Conservation (phyloP, 1,140 invertebrate genomes). For the Acyrthosiphon pisum region DNA sequence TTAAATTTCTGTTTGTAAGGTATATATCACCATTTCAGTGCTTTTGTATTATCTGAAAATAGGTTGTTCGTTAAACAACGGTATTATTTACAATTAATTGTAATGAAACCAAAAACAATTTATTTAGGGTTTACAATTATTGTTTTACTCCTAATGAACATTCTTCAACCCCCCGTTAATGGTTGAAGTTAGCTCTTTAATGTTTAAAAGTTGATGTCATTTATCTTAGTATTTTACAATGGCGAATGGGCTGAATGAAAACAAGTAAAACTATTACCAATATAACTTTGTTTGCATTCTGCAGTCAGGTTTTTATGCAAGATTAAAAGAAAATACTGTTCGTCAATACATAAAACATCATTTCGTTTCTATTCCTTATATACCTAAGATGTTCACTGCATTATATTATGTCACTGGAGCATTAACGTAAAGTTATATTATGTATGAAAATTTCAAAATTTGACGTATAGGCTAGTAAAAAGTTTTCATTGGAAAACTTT, state of each 20-base stretch:
- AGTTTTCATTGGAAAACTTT: constrained; percentile 38
- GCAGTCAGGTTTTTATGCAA: background rate
- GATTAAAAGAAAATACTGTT: background rate
- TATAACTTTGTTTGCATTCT: constrained; percentile 42
- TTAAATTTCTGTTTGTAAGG: background rate
- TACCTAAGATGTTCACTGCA: background rate
- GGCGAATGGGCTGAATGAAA: constrained; percentile 35
- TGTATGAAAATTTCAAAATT: background rate
- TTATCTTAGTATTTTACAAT: constrained; percentile 51
- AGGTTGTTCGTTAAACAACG: constrained; percentile 28
- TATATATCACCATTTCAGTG: background rate
- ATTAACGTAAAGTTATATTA: constrained; percentile 27
- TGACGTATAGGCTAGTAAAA: background rate
- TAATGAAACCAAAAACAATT: constrained; percentile 56
- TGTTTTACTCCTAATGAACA: constrained; percentile 57
- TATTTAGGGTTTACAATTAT: constrained; percentile 56
- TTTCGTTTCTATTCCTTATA: background rate
- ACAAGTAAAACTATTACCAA: constrained; percentile 43
- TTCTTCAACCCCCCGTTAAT: constrained; percentile 45
- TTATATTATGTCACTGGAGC: background rate
- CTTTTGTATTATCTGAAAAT: background rate
- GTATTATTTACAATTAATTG: constrained; percentile 53
- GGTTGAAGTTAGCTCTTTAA: constrained; percentile 55
- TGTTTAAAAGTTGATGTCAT: constrained; percentile 53
- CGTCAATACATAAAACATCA: background rate